A percentile compares a stretch with the other conserved stretches of the same genome.
phyloP scores from a whole-genome alignment of 2,113 vertebrate genomes.

The Calidris pugnax region DNA sequence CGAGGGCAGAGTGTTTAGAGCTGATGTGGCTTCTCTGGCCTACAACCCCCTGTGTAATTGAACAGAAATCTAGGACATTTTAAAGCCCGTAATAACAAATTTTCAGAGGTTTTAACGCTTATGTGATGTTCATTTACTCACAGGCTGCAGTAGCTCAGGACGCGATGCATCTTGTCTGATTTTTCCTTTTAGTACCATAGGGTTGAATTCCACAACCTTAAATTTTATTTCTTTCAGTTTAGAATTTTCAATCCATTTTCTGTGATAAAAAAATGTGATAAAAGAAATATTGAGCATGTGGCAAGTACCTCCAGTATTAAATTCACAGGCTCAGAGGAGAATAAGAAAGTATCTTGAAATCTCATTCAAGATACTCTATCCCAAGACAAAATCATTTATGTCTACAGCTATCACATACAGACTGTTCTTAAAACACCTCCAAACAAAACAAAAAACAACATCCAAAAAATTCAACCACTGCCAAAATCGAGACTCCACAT shows the following conservation, averaged over 20 bases:
- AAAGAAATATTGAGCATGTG: not conserved
- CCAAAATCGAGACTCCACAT: not conserved
- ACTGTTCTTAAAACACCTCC: not conserved
- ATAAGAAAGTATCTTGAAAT: not conserved
- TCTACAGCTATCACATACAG: not conserved
- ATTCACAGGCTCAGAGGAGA: not conserved
- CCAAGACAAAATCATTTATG: not conserved
- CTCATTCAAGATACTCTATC: not conserved
- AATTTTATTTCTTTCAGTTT: slow-evolving; percentile 88
- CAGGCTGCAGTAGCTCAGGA: slow-evolving; percentile 94
- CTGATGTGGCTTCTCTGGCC: not conserved
- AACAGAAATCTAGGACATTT: not conserved
- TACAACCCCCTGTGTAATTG: not conserved
- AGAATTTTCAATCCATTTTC: slow-evolving; percentile 90
- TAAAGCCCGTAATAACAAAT: not conserved
- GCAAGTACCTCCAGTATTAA: not conserved
- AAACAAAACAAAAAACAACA: not conserved
- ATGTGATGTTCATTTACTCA: slow-evolving; percentile 70
- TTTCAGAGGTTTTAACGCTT: too few species aligned
- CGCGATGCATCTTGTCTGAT: slow-evolving; percentile 89
- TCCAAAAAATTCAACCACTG: not conserved
- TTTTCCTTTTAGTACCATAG: slow-evolving; percentile 89
- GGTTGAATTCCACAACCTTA: slow-evolving; percentile 93
- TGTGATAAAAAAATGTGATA: slow-evolving; percentile 49
- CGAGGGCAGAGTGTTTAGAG: not conserved